Evolutionary conservation across 2,888 invertebrate genomes (phyloP), one percentile per base, ranked within the genome.

Genomic region (Eupsilia transversa): DNA sequence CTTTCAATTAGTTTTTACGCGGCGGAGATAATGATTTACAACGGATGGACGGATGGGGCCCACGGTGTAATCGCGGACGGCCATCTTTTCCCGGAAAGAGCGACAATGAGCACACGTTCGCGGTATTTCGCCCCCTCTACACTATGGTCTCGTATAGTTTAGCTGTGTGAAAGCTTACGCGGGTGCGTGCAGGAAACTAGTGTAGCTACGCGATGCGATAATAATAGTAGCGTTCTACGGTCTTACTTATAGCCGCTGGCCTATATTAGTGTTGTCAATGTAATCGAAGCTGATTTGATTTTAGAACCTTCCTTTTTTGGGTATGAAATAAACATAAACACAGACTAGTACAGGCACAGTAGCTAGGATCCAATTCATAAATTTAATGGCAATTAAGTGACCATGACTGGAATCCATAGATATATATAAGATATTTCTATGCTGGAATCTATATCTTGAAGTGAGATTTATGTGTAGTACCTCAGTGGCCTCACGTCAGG

Each of bases 1-100:
- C 92, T 94, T 94, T 93, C 93, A 94, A 94, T 94, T 94, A 94
- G 94, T 94, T 94, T 94, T 94, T 94, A 94, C 94, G 91, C 91
- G 89, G 87, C 87, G 81, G 78, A 91, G 93, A 94, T 94, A 94
- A 93, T 93, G 93, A 94, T 94, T 94, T 93, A 92, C 92, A 91
- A 90, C 89, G 91, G 90, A 79, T 89, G 89, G 83, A 83, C 88
- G 86, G 82, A 81, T 81, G 86, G 84, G 81, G 86, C 84, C 84
- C 85, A 85, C 85, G 84, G 87, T 88, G 90, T 89, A 92, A 91
- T 91, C 91, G 90, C 89, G 89, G 87, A 84, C 91, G 89, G 91
- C 90, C 93, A 93, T 92, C 91, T 90, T 89, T 94, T 94, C 94
- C 94, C 92, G 94, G 95, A 94, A 95, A 92, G 89, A 86, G 90